Conservation (phyloP, 2,888 invertebrate genomes). For the Helleia helle region DNA sequence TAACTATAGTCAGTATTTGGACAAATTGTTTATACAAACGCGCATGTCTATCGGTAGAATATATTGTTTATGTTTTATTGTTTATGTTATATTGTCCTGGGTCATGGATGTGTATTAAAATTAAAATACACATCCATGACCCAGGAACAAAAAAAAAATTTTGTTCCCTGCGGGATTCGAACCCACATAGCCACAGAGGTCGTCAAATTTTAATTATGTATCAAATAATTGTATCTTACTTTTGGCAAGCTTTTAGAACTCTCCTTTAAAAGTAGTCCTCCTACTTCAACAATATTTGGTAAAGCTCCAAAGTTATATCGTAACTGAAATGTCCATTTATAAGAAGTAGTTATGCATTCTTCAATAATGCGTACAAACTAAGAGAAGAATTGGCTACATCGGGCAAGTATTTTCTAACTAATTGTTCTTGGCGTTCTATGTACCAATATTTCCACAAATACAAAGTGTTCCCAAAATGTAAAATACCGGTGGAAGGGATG, state of each 20-base stretch:
- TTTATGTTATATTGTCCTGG: too few relatives aligned
- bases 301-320: slow-evolving; percentile 58
- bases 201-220: too few relatives aligned
- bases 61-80: too few relatives aligned
- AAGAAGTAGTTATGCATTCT: slow-evolving; percentile 51
- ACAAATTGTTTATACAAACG: too few relatives aligned
- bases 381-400: slow-evolving; percentile 47
- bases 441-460: slow-evolving; percentile 52
- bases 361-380: slow-evolving; percentile 49
- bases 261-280: slow-evolving; percentile 65
- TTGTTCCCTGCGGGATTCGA: too few relatives aligned
- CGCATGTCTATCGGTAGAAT: too few relatives aligned
- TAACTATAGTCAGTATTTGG: too few relatives aligned
- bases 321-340: slow-evolving; percentile 68
- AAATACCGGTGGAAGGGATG: too few relatives aligned
- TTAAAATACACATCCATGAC: too few relatives aligned
- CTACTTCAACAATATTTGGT: slow-evolving; percentile 73
- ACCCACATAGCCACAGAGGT: too few relatives aligned
- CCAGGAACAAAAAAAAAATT: too few relatives aligned
- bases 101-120: too few relatives aligned
- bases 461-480: slow-evolving; percentile 61
- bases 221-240: slow-evolving; percentile 19
- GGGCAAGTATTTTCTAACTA: slow-evolving; percentile 46
- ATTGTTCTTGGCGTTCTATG: slow-evolving; percentile 43
- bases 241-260: slow-evolving; percentile 39